Percentiles rank a stretch among this genome's conserved stretches.
Conservation (phyloP, 2,797 vertebrate genomes). For the Discoglossus pictus region DNA sequence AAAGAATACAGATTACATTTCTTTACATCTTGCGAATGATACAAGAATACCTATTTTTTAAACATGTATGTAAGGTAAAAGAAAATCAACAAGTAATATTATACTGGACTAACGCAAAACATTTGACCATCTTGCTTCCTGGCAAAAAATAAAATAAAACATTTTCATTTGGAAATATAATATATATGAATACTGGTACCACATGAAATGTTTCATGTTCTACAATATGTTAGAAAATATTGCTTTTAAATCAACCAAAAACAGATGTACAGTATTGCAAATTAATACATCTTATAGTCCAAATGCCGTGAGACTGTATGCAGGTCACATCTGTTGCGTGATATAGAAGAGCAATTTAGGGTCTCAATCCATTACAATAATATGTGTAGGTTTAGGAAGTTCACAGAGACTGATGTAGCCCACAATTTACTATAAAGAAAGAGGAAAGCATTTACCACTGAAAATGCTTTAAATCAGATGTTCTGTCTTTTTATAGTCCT, state of each 20-base stretch:
- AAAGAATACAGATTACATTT: too few relatives aligned
- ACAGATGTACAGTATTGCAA: slow-evolving; percentile 21
- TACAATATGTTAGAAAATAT: slow-evolving; percentile 17
- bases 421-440: slow-evolving; percentile 39
- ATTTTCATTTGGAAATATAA: background rate
- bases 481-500: slow-evolving; percentile 1
- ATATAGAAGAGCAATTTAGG: slow-evolving; percentile 35
- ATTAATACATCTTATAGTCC: slow-evolving; percentile 25
- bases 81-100: slow-evolving; percentile 12
- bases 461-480: slow-evolving; percentile 14
- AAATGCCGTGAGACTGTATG: slow-evolving; percentile 25
- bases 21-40: too few relatives aligned
- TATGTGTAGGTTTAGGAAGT: slow-evolving; percentile 16
- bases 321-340: slow-evolving; percentile 39
- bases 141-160: too few relatives aligned
- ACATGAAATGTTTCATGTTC: slow-evolving; percentile 14
- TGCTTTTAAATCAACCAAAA: slow-evolving; percentile 28
- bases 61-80: too few relatives aligned
- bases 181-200: slow-evolving; percentile 5
- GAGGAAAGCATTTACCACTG: slow-evolving; percentile 11
- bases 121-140: background rate
- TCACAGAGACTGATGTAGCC: slow-evolving; percentile 5
- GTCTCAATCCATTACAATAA: slow-evolving; percentile 30
- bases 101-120: slow-evolving; percentile 22
- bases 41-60: too few relatives aligned